Evolutionary conservation across 2,113 vertebrate species (phyloP).

Genomic region (Cyphomyrus discorhynchus): DNA sequence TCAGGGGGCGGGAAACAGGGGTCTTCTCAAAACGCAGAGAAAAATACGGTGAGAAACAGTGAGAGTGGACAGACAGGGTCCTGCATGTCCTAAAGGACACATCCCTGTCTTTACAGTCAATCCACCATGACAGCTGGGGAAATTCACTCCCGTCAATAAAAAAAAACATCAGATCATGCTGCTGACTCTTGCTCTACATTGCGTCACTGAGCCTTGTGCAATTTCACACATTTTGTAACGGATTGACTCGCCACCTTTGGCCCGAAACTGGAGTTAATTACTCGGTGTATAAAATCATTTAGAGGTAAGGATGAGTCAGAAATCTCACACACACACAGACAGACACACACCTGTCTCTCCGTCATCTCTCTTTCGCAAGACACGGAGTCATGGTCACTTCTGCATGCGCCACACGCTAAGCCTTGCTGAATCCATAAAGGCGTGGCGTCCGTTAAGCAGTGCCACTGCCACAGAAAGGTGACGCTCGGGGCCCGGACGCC

Average conservation of each 20-base stretch:
- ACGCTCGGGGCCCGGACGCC: not conserved
- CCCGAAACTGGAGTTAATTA: not conserved
- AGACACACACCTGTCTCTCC: not conserved
- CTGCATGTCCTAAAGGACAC: not conserved
- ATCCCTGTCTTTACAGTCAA: not conserved
- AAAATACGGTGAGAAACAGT: not conserved
- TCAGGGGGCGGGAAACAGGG: not conserved
- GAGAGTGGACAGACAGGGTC: not conserved
- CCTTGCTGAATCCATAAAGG: not conserved
- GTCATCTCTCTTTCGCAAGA: not conserved
- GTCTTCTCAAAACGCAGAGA: not conserved
- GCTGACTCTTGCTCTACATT: not conserved
- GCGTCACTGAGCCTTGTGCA: not conserved
- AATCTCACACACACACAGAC: not conserved
- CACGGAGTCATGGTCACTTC: not conserved
- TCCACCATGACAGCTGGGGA: not conserved
- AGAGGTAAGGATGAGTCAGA: not conserved
- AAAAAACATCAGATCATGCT: not conserved
- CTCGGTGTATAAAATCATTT: not conserved
- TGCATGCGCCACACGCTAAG: not conserved
- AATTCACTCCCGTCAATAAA: not conserved
- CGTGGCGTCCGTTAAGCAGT: not conserved
- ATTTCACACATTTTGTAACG: constrained; percentile 6
- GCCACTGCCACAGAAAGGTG: not conserved
- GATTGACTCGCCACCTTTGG: not conserved